Base-by-base conservation (phyloP, 53 echinoderm and acorn worm genomes). In the Echinometra lucunter region DNA sequence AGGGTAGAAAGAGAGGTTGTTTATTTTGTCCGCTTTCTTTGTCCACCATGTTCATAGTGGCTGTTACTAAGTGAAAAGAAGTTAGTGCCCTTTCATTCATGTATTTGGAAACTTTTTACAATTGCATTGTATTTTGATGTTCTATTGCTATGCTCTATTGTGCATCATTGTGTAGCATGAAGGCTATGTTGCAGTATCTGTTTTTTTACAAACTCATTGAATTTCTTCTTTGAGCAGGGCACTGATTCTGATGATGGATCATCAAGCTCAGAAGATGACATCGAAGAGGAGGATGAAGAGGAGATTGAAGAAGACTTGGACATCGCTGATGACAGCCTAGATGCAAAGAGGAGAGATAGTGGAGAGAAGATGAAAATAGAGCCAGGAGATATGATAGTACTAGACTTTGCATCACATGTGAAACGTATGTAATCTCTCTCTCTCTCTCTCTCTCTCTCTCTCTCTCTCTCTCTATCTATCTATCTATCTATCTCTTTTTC, bases 371-470 rank as follows among this genome's bases (percentile, higher is more conserved):
- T 63, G 83, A 56, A 88, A 37, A 92, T 98, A 12, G 96, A 93
- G 83, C 98, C 95, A 38, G 98, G 97, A 23, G 98, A 98, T 69
- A 97, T 97, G 96, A 98, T 98, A 32, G 96, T 98, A 21, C 94
- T 98, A 18, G 97, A 98, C 70, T 98, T 98, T 95, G 98, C 96
- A 44, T 83, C 95, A 2, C 38, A 66, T 82, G 32, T 82, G 35
- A 95, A 74, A 96, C 92, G 98, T 98, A 95, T 85, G 94, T n/a
- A 85, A n/a, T 27, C 28, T 1, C 47, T 30, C 0, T 34, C 1
- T 69, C 34, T 69, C n/a, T n/a, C n/a, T n/a, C n/a, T n/a, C n/a
- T n/a, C n/a, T n/a, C n/a, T n/a, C n/a, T n/a, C n/a, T n/a, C n/a
- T n/a, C n/a, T n/a, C n/a, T n/a, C n/a, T n/a, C n/a, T n/a, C n/a